Percentiles rank a stretch among this genome's conserved stretches.
These are phyloP conservation scores for Nudaria mundana DNA, from an alignment of 2,888 invertebrate genomes.

Conservation along the genomic window DNA sequence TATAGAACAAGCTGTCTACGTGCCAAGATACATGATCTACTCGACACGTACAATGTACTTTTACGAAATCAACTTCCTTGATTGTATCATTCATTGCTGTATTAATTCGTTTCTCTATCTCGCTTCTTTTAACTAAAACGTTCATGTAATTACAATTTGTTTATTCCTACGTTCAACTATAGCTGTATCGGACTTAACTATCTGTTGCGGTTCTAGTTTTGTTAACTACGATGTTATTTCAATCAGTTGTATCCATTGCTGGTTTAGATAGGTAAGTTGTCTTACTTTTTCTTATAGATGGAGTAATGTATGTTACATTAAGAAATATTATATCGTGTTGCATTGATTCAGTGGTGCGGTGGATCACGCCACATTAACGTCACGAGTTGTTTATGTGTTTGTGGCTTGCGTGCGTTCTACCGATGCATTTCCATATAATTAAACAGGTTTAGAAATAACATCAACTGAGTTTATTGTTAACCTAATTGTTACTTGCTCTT, in stretches of 20 bases:
- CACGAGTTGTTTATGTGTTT: constrained; percentile 27
- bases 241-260: constrained; percentile 14
- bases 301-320: constrained; percentile 11
- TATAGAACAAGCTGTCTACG: constrained; percentile 57
- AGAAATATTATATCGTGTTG: neutral
- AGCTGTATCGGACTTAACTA: constrained; percentile 5
- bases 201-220: constrained; percentile 21
- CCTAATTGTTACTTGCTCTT: constrained; percentile 18
- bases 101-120: neutral
- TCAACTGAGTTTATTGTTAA: constrained; percentile 26
- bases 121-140: constrained; percentile 6
- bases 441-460: constrained; percentile 34
- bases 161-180: constrained; percentile 1
- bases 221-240: constrained; percentile 10
- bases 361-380: constrained; percentile 51
- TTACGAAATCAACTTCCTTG: constrained; percentile 1
- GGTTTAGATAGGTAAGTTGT: neutral
- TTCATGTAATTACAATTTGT: constrained; percentile 13
- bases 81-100: constrained; percentile 16
- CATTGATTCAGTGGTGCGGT: constrained; percentile 13
- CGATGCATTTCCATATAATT: constrained; percentile 41
- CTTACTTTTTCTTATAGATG: neutral
- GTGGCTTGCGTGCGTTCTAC: constrained; percentile 30
- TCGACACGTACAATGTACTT: constrained; percentile 12
- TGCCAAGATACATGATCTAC: constrained; percentile 46